phyloP scores from a whole-genome alignment of 1,140 invertebrate genomes.

The Chionoecetes opilio region DNA sequence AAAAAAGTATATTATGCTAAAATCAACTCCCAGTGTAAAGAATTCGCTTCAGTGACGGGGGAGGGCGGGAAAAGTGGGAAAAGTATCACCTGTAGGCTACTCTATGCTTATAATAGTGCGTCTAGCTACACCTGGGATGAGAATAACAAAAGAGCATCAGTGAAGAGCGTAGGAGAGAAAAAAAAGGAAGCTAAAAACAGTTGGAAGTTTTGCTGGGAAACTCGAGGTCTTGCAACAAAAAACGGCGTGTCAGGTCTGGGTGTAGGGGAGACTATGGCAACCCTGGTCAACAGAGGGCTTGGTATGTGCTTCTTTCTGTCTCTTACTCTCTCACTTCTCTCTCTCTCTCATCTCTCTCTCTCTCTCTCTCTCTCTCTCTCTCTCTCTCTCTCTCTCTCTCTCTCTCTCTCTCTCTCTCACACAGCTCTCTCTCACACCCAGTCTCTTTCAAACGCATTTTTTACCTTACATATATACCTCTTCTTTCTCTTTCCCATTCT shows the following conservation, averaged over 20 bases:
- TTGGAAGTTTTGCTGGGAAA: conserved; percentile 24
- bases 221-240: conserved; percentile 31
- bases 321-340: conserved; percentile 29
- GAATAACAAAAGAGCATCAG: conserved; percentile 15
- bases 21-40: no score
- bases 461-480: not conserved
- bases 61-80: no score
- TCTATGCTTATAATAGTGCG: not conserved
- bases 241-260: conserved; percentile 46
- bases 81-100: no score
- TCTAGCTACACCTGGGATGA: conserved; percentile 19
- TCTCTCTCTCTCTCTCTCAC: conserved; percentile 18
- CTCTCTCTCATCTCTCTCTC: conserved; percentile 55
- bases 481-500: conserved; percentile 54
- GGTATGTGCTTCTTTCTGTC: not conserved
- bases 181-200: conserved; percentile 10
- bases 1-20: not conserved
- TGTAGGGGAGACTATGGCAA: conserved; percentile 66
- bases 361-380: not conserved
- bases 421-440: not conserved
- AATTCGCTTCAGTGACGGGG: no score
- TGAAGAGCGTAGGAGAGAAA: not conserved
- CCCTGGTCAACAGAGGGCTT: conserved; percentile 53
- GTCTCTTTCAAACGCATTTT: not conserved
- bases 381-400: not conserved